A percentile compares a stretch with the other conserved stretches of the same genome.
phyloP scores from a whole-genome alignment of 1,140 invertebrate species.

The Coelopa frigida region DNA sequence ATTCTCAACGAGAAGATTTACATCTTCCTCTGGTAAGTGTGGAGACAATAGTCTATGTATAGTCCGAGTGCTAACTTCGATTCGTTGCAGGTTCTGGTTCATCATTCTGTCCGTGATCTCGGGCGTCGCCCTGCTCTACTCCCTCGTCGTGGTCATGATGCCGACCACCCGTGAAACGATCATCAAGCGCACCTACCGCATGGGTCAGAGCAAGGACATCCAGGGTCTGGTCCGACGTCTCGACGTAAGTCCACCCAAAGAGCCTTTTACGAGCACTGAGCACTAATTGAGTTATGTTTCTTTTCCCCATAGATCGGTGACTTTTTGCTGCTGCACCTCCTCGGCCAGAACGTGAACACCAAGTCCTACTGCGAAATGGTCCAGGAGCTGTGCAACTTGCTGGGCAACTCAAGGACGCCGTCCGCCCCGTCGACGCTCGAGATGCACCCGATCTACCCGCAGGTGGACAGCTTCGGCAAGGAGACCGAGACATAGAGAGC shows the following conservation, averaged over 20 bases:
- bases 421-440: conserved; percentile 76
- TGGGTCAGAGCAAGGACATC: conserved; percentile 62
- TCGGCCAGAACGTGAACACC: conserved; percentile 79
- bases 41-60: not conserved
- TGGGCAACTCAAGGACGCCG: conserved; percentile 62
- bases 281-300: not conserved
- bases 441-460: conserved; percentile 69
- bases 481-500: conserved; percentile 74
- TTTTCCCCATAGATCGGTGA: conserved; percentile 62
- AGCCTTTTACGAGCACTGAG: not conserved
- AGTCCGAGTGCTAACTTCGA: conserved; percentile 1
- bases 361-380: conserved; percentile 70
- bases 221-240: conserved; percentile 66
- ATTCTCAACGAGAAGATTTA: conserved; percentile 92
- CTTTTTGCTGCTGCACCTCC: conserved; percentile 71
- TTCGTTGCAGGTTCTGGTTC: conserved; percentile 62
- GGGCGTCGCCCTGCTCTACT: conserved; percentile 72
- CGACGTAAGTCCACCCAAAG: conserved; percentile 53
- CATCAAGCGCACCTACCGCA: conserved; percentile 67
- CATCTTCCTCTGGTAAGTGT: conserved; percentile 78
- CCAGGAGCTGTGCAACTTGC: conserved; percentile 53
- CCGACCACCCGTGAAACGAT: conserved; percentile 74
- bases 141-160: conserved; percentile 66
- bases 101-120: conserved; percentile 71
- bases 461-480: conserved; percentile 66